Evolutionary conservation across 2,797 vertebrate species (phyloP).

Genomic region (Notoglanidium macrostoma): DNA sequence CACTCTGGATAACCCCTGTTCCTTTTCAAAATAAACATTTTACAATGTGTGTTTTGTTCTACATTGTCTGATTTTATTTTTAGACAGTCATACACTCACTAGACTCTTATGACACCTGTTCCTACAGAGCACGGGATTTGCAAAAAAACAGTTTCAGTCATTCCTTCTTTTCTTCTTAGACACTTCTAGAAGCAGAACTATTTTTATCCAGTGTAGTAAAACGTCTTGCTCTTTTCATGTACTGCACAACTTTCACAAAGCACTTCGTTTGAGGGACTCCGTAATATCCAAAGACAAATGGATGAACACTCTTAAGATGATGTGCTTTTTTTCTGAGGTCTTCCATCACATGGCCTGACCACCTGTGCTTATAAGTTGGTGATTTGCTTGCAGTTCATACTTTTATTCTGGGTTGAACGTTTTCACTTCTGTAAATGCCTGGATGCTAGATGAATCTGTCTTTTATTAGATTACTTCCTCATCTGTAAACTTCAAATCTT

Average conservation of each 20-base stretch:
- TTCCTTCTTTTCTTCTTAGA: neutral
- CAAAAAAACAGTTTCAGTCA: neutral
- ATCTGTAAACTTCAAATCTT: neutral
- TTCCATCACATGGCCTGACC: neutral
- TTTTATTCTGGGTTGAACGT: neutral
- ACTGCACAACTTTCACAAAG: neutral
- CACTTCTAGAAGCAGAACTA: neutral
- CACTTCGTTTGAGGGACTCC: neutral
- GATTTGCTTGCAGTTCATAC: neutral
- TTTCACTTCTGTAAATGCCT: conserved; percentile 45
- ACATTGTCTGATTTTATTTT: neutral
- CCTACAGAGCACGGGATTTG: neutral
- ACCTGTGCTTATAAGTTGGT: conserved; percentile 3
- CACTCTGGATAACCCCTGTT: neutral
- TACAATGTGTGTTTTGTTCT: neutral
- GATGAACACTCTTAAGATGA: neutral
- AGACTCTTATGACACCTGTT: neutral
- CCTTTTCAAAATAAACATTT: conserved; percentile 18
- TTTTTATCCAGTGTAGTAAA: neutral
- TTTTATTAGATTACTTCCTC: neutral
- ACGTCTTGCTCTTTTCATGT: neutral
- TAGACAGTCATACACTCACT: neutral
- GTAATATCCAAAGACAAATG: neutral
- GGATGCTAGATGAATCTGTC: neutral
- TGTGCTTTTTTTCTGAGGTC: neutral